Conservation (phyloP, 1,140 invertebrate species). For the Orchestia grillus region DNA sequence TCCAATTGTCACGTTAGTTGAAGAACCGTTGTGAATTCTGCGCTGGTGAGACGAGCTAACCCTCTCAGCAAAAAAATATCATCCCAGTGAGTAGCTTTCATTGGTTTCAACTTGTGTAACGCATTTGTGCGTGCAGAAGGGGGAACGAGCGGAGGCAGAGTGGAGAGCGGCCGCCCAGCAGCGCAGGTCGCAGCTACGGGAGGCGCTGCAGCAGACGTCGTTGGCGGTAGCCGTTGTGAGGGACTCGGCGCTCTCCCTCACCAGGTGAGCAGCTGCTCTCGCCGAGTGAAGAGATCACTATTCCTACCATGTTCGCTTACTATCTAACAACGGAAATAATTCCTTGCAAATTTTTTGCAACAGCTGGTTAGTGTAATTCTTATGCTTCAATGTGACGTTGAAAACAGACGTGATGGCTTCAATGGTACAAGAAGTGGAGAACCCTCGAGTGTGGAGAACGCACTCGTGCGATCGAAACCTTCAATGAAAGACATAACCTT, state of each 20-base stretch:
- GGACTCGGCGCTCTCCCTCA: neutral
- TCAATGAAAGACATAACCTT: neutral
- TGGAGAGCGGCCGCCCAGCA: neutral
- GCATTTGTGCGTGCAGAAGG: neutral
- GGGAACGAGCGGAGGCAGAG: neutral
- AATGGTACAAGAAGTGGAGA: neutral
- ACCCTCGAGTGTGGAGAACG: neutral
- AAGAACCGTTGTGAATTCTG: too few species aligned
- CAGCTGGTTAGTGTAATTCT: too few species aligned
- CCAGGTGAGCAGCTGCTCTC: neutral
- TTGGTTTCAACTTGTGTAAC: too few species aligned
- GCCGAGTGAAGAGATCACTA: neutral
- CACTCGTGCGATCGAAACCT: neutral
- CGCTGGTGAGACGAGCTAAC: too few species aligned
- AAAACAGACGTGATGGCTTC: neutral
- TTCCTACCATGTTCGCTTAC: neutral
- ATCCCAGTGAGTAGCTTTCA: too few species aligned
- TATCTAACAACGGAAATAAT: neutral
- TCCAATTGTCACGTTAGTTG: too few species aligned
- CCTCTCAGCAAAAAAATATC: too few species aligned
- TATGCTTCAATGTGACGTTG: too few species aligned
- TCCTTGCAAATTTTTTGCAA: too few species aligned
- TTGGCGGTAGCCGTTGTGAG: neutral
- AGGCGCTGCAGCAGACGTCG: conserved; percentile 20
- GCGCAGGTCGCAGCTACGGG: neutral